A percentile compares a stretch with the other conserved stretches of the same genome.
phyloP scores from a whole-genome alignment of 2,113 vertebrate species.

The Periophthalmodon schlosseri region DNA sequence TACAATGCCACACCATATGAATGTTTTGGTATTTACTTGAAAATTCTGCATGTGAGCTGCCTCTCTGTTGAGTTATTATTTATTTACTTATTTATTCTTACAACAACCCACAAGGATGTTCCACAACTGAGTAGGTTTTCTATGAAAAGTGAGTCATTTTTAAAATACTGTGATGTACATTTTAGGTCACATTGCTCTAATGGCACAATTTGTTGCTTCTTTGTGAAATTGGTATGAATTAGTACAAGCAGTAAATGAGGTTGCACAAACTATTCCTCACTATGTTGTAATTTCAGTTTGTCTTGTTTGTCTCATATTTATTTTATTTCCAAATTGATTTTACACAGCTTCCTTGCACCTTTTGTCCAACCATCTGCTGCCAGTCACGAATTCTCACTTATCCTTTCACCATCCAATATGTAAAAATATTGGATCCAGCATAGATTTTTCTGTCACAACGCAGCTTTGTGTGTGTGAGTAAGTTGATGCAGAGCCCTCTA shows the following conservation, averaged over 20 bases:
- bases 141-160: neutral
- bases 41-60: neutral
- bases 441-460: neutral
- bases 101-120: neutral
- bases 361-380: neutral
- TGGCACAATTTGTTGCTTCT: neutral
- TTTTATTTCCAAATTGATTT: neutral
- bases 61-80: neutral
- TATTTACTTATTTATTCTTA: neutral
- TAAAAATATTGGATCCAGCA: neutral
- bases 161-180: too few relatives aligned
- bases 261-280: neutral
- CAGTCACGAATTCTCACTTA: constrained; percentile 2
- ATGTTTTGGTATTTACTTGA: neutral
- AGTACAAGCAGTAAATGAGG: too few relatives aligned
- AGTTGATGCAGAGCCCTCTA: constrained; percentile 60
- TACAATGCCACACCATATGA: neutral
- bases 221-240: neutral
- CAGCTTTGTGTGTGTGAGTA: constrained; percentile 6
- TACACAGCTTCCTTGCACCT: neutral
- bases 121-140: neutral
- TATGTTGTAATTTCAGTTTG: neutral
- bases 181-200: too few relatives aligned
- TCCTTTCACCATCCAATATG: neutral
- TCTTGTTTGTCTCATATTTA: neutral